phyloP scores from a whole-genome alignment of 2,113 vertebrate species.

The Pituophis catenifer region DNA sequence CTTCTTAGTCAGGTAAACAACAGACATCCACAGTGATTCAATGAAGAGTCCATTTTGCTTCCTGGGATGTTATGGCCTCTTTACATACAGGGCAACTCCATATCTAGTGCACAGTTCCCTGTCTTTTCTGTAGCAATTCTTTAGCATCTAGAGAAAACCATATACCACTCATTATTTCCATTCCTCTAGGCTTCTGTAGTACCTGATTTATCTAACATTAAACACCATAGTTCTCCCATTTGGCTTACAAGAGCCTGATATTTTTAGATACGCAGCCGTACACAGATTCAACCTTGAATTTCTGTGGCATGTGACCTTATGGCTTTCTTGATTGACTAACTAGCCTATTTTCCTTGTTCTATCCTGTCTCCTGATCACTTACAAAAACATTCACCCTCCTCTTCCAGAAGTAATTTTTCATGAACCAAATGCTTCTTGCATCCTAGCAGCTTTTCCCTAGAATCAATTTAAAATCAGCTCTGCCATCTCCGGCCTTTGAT shows the following conservation, averaged over 20 bases:
- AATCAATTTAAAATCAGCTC: not conserved
- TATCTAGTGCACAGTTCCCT: not conserved
- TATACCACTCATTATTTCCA: not conserved
- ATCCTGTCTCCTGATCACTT: not conserved
- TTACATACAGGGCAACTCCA: not conserved
- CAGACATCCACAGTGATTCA: not conserved
- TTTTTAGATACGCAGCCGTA: not conserved
- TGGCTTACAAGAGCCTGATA: not conserved
- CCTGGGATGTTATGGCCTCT: not conserved
- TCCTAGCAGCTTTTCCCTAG: not conserved
- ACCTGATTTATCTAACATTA: not conserved
- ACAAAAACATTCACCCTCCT: not conserved
- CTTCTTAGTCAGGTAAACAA: not conserved
- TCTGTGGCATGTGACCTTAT: not conserved
- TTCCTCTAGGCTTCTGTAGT: not conserved
- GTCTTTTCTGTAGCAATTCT: not conserved
- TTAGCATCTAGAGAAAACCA: not conserved
- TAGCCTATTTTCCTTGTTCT: not conserved
- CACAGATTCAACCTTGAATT: not conserved
- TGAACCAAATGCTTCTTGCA: not conserved
- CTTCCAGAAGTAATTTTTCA: not conserved
- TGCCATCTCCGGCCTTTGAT: not conserved
- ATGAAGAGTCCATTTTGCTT: not conserved
- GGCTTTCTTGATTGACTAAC: not conserved
- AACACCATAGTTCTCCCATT: not conserved